Conservation (phyloP, 2,113 vertebrate genomes). For the Pogonocichla stellata region DNA sequence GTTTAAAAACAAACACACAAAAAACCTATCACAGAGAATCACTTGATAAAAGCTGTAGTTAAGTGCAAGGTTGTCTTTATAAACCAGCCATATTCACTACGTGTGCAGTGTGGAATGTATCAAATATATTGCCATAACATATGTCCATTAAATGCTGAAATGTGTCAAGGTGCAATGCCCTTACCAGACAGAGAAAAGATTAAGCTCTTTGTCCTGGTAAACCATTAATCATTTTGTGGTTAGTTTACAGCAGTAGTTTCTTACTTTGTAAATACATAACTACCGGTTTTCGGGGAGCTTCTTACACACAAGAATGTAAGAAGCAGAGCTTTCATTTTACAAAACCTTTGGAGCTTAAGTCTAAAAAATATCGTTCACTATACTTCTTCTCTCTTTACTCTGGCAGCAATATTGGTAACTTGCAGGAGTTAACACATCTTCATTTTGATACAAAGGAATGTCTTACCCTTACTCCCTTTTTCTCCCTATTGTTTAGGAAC, state of each 20-base stretch:
- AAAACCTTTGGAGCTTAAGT: not conserved
- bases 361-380: not conserved
- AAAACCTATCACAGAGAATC: not conserved
- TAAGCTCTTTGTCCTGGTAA: not conserved
- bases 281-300: not conserved
- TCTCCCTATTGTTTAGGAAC: not conserved
- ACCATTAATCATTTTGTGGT: not conserved
- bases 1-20: not conserved
- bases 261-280: not conserved
- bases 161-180: not conserved
- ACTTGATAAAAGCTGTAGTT: not conserved
- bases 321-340: not conserved
- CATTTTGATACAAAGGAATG: not conserved
- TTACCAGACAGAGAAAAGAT: not conserved
- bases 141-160: not conserved
- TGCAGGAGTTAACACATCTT: not conserved
- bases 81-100: not conserved
- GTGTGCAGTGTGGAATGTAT: not conserved
- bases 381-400: not conserved
- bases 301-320: not conserved
- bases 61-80: not conserved
- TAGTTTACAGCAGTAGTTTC: not conserved
- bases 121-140: not conserved
- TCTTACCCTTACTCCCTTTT: not conserved
- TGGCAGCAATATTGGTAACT: not conserved